Conservation (phyloP, 2,113 vertebrate genomes). For the Seriola dumerili region DNA sequence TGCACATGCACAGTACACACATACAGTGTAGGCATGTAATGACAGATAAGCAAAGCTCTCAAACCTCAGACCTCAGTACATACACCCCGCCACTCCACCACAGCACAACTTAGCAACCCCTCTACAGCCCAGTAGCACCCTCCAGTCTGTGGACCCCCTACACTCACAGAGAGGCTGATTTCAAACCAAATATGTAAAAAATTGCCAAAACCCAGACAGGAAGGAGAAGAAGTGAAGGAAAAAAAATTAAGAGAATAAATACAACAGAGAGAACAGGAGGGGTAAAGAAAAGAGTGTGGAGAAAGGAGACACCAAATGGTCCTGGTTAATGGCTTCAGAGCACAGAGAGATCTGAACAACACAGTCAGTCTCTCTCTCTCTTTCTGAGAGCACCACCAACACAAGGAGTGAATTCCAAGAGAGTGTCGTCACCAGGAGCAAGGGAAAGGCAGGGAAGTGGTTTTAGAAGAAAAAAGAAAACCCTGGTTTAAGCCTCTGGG, state of each 20-base stretch:
- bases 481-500: slow-evolving; percentile 63
- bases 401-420: slow-evolving; percentile 87
- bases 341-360: slow-evolving; percentile 72
- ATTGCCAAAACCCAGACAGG: slow-evolving; percentile 61
- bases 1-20: slow-evolving; percentile 16
- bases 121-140: background rate
- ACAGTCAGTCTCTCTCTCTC: slow-evolving; percentile 56
- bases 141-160: slow-evolving; percentile 8
- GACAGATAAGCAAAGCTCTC: slow-evolving; percentile 14
- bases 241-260: slow-evolving; percentile 33
- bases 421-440: slow-evolving; percentile 82
- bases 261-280: slow-evolving; percentile 33
- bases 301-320: slow-evolving; percentile 83
- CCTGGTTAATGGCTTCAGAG: slow-evolving; percentile 76
- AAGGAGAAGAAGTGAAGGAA: slow-evolving; percentile 38
- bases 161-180: slow-evolving; percentile 33
- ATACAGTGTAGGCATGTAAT: background rate
- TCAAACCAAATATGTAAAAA: slow-evolving; percentile 72
- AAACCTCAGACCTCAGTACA: slow-evolving; percentile 22
- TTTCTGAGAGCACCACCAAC: slow-evolving; percentile 75
- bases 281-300: slow-evolving; percentile 54
- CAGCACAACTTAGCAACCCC: slow-evolving; percentile 14
- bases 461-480: slow-evolving; percentile 78
- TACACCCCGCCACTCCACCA: background rate
- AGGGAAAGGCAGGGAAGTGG: slow-evolving; percentile 86